Percentiles rank a stretch among this genome's conserved stretches.
phyloP scores from a whole-genome alignment of 2,888 invertebrate genomes.

The Aphodius granarius region DNA sequence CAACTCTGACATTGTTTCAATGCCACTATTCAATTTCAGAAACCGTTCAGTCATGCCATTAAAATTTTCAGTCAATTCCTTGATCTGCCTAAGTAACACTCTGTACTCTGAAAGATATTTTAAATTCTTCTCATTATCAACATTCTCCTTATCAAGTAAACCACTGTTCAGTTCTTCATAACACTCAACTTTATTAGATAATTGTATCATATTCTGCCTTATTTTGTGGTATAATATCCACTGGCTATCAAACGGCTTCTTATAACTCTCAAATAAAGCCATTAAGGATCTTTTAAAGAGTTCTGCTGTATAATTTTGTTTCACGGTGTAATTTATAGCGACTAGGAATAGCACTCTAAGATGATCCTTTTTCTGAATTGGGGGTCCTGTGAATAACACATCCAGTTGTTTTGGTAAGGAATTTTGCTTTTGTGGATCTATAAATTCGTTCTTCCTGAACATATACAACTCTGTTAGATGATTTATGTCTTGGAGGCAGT shows the following conservation, averaged over 20 bases:
- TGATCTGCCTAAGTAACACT: conserved; percentile 26
- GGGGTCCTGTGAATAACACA: background rate
- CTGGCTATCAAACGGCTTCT: background rate
- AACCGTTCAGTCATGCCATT: conserved; percentile 28
- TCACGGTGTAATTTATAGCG: background rate
- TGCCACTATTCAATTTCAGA: conserved; percentile 6
- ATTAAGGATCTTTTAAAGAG: background rate
- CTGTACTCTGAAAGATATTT: conserved; percentile 8
- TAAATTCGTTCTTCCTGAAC: background rate
- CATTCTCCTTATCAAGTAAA: background rate
- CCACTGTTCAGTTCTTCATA: background rate
- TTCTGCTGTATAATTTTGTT: background rate
- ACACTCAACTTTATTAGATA: background rate
- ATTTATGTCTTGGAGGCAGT: conserved; percentile 24
- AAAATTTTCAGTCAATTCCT: conserved; percentile 32
- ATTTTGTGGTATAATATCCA: background rate
- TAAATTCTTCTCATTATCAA: background rate
- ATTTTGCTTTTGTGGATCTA: background rate
- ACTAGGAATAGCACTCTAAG: background rate
- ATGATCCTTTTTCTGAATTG: background rate
- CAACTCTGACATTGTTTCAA: background rate
- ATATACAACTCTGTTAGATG: conserved; percentile 11
- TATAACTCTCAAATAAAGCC: background rate
- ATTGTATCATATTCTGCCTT: background rate
- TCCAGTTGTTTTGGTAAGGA: background rate